A percentile compares a stretch with the other conserved stretches of the same genome.
These are phyloP conservation scores for Corticium candelabrum DNA, from an alignment of 37 sponge, comb jelly and placozoan genomes.

Conservation along the genomic window DNA sequence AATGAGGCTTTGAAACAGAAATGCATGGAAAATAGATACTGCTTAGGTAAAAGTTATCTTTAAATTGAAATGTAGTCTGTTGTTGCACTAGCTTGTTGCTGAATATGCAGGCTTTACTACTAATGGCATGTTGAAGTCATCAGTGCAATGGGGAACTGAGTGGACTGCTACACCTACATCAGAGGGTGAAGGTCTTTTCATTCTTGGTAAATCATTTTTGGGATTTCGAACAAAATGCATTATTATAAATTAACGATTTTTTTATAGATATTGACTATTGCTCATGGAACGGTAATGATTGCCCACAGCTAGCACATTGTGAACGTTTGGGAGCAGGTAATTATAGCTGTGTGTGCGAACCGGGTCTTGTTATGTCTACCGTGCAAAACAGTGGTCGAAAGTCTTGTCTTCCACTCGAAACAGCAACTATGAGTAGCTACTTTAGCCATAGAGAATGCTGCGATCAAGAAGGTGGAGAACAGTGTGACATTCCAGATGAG, in stretches of 20 bases:
- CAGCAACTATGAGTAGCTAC: too few species aligned
- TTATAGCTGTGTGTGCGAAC: slow-evolving; percentile 42
- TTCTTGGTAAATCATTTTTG: neutral
- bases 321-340: slow-evolving; percentile 32
- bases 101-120: neutral
- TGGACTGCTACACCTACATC: neutral
- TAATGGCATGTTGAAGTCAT: neutral
- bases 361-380: too few species aligned
- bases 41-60: neutral
- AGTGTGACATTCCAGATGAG: too few species aligned
- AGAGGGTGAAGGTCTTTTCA: neutral
- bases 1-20: neutral
- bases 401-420: too few species aligned
- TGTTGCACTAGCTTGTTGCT: neutral
- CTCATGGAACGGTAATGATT: slow-evolving; percentile 17
- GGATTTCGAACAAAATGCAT: neutral
- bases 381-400: too few species aligned
- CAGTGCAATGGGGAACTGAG: neutral
- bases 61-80: neutral
- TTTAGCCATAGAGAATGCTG: too few species aligned
- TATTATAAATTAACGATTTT: neutral
- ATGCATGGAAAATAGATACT: neutral
- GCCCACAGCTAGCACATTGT: slow-evolving; percentile 46
- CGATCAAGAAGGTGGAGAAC: too few species aligned
- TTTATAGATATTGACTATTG: slow-evolving; percentile 59